These are phyloP conservation scores for Drosophila takahashii DNA, from an alignment of 1,140 invertebrate species.

Conservation along the genomic window DNA sequence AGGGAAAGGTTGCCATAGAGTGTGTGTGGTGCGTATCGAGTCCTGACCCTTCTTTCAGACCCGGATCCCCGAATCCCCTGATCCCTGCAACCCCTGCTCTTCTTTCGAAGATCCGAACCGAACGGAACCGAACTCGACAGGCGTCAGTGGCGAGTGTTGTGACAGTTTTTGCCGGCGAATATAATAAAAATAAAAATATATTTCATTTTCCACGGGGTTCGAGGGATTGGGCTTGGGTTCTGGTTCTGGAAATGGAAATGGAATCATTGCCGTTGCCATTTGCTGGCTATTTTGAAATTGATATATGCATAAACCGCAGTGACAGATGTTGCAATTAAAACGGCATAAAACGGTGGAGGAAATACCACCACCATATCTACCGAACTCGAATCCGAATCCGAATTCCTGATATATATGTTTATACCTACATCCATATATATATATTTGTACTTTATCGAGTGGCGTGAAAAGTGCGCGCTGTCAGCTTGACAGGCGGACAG, in stretches of 20 bases:
- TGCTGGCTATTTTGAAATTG: slow-evolving; percentile 79
- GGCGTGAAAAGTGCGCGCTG: slow-evolving; percentile 74
- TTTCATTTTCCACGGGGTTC: slow-evolving; percentile 73
- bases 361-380: slow-evolving; percentile 34
- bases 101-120: slow-evolving; percentile 20
- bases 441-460: slow-evolving; percentile 10
- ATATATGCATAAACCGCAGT: slow-evolving; percentile 84
- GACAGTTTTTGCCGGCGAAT: slow-evolving; percentile 74
- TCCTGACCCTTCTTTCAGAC: slow-evolving; percentile 44
- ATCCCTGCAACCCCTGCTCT: slow-evolving; percentile 36
- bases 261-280: slow-evolving; percentile 62
- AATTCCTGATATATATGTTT: neutral
- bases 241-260: slow-evolving; percentile 10
- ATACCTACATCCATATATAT: neutral
- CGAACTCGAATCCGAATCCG: neutral
- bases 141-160: slow-evolving; percentile 64
- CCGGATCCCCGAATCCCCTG: slow-evolving; percentile 5
- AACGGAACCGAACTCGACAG: slow-evolving; percentile 36
- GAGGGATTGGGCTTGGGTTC: slow-evolving; percentile 34
- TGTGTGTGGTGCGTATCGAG: slow-evolving; percentile 34
- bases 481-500: slow-evolving; percentile 73
- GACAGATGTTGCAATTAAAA: slow-evolving; percentile 85
- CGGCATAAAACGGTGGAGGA: slow-evolving; percentile 71
- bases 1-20: slow-evolving; percentile 23
- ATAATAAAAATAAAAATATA: slow-evolving; percentile 80